These are phyloP conservation scores for Anarhynchus alexandrinus DNA, from an alignment of 2,113 vertebrate genomes.

Conservation along the genomic window DNA sequence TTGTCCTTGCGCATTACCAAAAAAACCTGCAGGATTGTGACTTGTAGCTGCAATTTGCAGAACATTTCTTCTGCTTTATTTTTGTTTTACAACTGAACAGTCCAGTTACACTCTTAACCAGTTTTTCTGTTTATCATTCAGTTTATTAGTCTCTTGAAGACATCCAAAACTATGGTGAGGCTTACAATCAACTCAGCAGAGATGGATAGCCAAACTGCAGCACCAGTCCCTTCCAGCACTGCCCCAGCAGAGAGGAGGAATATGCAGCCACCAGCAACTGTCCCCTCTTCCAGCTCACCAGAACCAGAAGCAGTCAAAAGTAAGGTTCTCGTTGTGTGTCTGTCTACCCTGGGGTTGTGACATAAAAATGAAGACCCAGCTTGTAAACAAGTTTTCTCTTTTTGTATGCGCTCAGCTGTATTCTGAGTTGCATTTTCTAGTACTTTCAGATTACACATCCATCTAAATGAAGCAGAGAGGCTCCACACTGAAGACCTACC, in stretches of 20 bases:
- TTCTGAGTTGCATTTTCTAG: neutral
- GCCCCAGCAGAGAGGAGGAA: slow-evolving; percentile 49
- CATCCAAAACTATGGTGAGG: slow-evolving; percentile 74
- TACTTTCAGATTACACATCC: neutral
- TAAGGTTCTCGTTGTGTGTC: slow-evolving; percentile 61
- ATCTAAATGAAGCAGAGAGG: neutral
- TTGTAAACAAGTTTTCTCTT: neutral
- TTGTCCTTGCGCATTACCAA: neutral
- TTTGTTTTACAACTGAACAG: neutral
- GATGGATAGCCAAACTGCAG: slow-evolving; percentile 6
- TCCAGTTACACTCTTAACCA: neutral
- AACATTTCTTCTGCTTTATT: neutral
- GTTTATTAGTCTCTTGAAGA: slow-evolving; percentile 83
- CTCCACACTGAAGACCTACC: neutral
- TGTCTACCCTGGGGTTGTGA: neutral
- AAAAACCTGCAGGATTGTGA: neutral
- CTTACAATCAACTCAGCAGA: slow-evolving; percentile 77
- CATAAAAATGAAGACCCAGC: neutral
- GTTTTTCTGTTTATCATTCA: slow-evolving; percentile 37
- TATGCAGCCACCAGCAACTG: slow-evolving; percentile 15
- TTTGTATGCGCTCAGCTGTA: neutral
- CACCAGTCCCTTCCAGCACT: neutral
- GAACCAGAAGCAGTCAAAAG: slow-evolving; percentile 78
- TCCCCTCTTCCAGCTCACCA: slow-evolving; percentile 39
- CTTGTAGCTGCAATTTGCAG: neutral